phyloP scores from a whole-genome alignment of 92 coral and sea anemone genomes.

The Paramuricea clavata region DNA sequence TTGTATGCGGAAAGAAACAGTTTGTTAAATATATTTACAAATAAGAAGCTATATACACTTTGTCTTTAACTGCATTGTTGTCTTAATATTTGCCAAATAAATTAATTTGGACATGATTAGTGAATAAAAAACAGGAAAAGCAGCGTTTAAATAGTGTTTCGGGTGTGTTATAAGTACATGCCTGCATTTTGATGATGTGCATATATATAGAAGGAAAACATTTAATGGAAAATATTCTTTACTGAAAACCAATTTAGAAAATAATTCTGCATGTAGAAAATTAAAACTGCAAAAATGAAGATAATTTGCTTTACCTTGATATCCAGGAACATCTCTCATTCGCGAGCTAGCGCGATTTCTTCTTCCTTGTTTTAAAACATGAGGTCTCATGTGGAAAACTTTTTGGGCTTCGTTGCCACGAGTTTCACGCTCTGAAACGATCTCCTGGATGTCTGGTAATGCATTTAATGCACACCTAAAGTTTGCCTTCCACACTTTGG shows the following conservation, averaged over 20 bases:
- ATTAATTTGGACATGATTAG: neutral
- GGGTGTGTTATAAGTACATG: neutral
- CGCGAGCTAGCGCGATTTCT: constrained; percentile 35
- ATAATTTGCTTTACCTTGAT: constrained; percentile 39
- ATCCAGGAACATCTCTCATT: constrained; percentile 1
- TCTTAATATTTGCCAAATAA: neutral
- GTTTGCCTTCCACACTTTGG: constrained; percentile 97
- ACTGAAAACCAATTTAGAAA: no score
- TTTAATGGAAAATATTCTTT: no score
- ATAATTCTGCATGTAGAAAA: neutral
- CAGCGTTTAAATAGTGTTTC: neutral
- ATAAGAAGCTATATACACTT: neutral
- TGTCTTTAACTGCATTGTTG: neutral
- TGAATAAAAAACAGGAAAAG: neutral
- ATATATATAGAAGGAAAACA: no score
- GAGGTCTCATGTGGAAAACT: constrained; percentile 82
- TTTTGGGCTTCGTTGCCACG: constrained; percentile 92
- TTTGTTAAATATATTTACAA: neutral
- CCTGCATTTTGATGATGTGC: no score
- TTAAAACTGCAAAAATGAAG: neutral
- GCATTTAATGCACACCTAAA: constrained; percentile 99
- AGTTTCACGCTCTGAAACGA: constrained; percentile 84
- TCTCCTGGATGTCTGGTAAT: constrained; percentile 88
- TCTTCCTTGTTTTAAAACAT: constrained; percentile 22
- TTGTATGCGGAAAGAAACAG: no score